Percentiles rank a stretch among this genome's conserved stretches.
Conservation (phyloP, 2,113 vertebrate genomes). For the Chionis minor region DNA sequence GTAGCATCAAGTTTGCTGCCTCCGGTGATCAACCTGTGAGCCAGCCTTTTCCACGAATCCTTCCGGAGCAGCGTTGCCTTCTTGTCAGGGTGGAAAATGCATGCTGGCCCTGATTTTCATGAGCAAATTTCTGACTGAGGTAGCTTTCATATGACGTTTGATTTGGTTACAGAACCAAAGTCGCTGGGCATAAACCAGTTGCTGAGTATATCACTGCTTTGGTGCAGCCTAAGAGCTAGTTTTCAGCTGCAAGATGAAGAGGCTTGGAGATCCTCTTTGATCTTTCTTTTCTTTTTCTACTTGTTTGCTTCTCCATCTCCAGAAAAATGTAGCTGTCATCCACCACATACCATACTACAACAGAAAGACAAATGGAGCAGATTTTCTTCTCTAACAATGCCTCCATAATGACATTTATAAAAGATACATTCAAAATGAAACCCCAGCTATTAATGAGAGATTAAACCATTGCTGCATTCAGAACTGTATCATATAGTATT, state of each 20-base stretch:
- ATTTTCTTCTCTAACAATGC: neutral
- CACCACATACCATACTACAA: neutral
- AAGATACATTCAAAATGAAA: neutral
- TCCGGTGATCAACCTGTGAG: accelerated
- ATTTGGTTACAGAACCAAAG: neutral
- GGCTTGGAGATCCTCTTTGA: neutral
- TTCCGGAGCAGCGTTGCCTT: accelerated
- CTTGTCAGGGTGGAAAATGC: neutral
- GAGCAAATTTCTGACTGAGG: neutral
- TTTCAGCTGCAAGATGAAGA: neutral
- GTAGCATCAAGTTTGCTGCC: neutral
- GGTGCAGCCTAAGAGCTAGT: neutral
- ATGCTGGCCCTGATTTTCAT: neutral
- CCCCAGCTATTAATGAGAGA: neutral
- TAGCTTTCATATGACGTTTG: neutral
- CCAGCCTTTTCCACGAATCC: neutral
- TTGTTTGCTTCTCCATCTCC: neutral
- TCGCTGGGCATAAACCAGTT: neutral
- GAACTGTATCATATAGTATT: neutral
- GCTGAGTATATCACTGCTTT: neutral
- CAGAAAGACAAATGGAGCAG: neutral
- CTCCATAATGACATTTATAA: neutral
- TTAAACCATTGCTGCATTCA: neutral
- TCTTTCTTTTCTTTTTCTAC: neutral
- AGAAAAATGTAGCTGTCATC: neutral